Conservation (phyloP, 2,113 vertebrate genomes). For the Tringa solitaria region DNA sequence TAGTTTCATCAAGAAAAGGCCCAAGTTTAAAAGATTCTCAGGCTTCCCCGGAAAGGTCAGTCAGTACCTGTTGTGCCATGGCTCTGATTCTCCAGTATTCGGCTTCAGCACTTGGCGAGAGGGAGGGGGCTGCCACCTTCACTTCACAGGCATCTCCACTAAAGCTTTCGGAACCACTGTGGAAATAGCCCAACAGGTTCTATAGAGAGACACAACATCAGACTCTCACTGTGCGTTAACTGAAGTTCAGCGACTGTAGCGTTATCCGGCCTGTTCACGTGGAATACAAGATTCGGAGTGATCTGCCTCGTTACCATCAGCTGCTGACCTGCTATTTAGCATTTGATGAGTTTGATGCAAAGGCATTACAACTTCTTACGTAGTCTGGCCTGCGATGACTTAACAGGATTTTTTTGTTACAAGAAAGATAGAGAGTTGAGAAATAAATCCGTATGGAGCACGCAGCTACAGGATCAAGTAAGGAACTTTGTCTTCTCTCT, state of each 20-base stretch:
- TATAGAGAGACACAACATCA: conserved; percentile 62
- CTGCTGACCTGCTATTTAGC: neutral
- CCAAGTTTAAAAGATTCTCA: neutral
- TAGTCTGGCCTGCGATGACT: neutral
- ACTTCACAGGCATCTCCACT: conserved; percentile 96
- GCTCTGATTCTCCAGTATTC: conserved; percentile 97
- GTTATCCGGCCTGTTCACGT: neutral
- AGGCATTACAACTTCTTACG: neutral
- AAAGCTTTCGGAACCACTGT: conserved; percentile 90
- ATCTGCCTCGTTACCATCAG: neutral
- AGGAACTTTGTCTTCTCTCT: neutral
- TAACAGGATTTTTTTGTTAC: neutral
- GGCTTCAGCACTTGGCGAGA: conserved; percentile 89
- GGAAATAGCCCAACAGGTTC: conserved; percentile 95
- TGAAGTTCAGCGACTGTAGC: neutral
- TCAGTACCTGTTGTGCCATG: conserved; percentile 95
- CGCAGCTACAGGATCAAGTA: neutral
- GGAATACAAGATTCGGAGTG: neutral
- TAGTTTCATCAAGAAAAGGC: neutral
- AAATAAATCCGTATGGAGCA: neutral
- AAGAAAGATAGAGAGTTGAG: neutral
- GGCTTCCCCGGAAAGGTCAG: neutral
- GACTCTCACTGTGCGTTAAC: neutral
- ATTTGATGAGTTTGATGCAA: neutral
- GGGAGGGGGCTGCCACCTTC: conserved; percentile 91